Evolutionary conservation across 1,140 invertebrate species (phyloP).

Genomic region (Mya arenaria): DNA sequence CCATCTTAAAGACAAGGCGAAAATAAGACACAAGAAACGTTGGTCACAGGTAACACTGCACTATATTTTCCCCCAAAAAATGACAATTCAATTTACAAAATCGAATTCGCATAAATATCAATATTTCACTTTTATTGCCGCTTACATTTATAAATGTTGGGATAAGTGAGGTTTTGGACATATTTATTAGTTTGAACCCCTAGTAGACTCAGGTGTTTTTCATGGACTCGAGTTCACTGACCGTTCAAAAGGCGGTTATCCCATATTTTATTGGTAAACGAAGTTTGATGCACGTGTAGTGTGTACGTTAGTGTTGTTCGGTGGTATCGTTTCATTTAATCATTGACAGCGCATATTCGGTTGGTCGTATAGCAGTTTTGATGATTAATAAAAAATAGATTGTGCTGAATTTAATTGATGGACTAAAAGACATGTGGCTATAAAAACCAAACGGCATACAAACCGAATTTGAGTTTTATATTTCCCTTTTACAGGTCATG

Average conservation of each 20-base stretch:
- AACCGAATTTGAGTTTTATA: constrained; percentile 95
- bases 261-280: too few relatives aligned
- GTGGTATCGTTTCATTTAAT: background rate
- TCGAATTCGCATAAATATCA: background rate
- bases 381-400: background rate
- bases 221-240: too few relatives aligned
- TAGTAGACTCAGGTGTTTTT: too few relatives aligned
- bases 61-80: background rate
- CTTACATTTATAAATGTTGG: background rate
- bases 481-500: constrained; percentile 36
- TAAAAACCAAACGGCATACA: constrained; percentile 93
- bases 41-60: constrained; percentile 79
- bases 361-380: background rate
- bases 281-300: too few relatives aligned
- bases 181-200: background rate
- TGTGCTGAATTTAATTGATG: background rate
- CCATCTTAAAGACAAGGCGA: constrained; percentile 98
- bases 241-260: background rate
- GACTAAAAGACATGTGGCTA: background rate
- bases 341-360: background rate
- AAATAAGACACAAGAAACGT: constrained; percentile 93
- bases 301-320: background rate
- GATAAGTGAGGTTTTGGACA: too few relatives aligned
- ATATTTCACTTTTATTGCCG: background rate
- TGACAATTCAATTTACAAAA: background rate